A percentile compares a stretch with the other conserved stretches of the same genome.
These are phyloP conservation scores for Coremacera marginata DNA, from an alignment of 2,888 invertebrate species.

Conservation along the genomic window DNA sequence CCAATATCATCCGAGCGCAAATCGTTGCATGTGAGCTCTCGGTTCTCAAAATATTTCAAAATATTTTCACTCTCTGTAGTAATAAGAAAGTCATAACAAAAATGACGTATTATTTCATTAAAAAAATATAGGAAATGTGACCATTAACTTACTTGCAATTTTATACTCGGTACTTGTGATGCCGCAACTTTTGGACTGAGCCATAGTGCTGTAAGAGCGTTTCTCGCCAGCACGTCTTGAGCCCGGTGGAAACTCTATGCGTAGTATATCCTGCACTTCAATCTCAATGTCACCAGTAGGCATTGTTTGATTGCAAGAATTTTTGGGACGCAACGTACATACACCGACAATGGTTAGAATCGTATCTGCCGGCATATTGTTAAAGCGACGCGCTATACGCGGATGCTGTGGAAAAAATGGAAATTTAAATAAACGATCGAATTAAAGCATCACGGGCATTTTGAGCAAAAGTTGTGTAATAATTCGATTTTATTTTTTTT, in stretches of 20 bases:
- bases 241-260: constrained; percentile 58
- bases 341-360: constrained; percentile 67
- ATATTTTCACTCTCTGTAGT: constrained; percentile 64
- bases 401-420: constrained; percentile 57
- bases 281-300: constrained; percentile 70
- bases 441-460: neutral
- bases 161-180: constrained; percentile 70
- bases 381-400: constrained; percentile 66
- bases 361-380: constrained; percentile 68
- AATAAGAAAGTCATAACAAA: neutral
- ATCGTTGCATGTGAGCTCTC: constrained; percentile 69
- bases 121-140: neutral
- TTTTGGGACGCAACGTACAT: constrained; percentile 64
- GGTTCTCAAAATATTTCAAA: constrained; percentile 68
- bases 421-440: neutral
- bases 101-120: neutral
- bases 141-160: constrained; percentile 63
- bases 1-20: constrained; percentile 65
- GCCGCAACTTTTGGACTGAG: constrained; percentile 57
- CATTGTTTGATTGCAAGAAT: constrained; percentile 68
- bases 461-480: neutral
- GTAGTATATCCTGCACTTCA: constrained; percentile 66
- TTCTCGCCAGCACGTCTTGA: constrained; percentile 62
- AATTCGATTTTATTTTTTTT: too few species aligned
- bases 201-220: constrained; percentile 66